Conservation (phyloP, 2,113 vertebrate species). For the Beaufortia kweichowensis region DNA sequence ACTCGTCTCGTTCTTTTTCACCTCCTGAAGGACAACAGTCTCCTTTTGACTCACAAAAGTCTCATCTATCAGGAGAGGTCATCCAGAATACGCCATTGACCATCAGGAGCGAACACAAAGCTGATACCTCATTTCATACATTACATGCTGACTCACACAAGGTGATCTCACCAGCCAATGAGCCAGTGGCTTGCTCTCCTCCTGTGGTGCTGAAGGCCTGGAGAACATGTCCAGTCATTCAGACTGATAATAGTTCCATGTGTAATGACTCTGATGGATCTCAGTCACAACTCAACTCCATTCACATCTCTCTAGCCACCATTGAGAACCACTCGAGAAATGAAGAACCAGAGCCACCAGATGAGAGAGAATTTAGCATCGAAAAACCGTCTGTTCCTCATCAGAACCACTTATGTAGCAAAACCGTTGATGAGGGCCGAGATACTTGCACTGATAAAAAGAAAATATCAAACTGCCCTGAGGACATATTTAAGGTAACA, state of each 20-base stretch:
- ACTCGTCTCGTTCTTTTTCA: conserved; percentile 77
- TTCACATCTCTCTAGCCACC: conserved; percentile 56
- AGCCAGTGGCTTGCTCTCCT: conserved; percentile 58
- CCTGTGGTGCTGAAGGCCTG: conserved; percentile 67
- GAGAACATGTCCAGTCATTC: conserved; percentile 61
- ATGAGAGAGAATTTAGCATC: conserved; percentile 68
- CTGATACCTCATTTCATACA: conserved; percentile 54
- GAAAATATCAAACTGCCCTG: conserved; percentile 64
- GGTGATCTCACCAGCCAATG: conserved; percentile 48
- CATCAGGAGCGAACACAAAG: conserved; percentile 63
- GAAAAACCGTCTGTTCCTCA: conserved; percentile 59
- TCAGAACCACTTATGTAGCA: conserved; percentile 60
- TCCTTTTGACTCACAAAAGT: conserved; percentile 63
- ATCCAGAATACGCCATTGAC: conserved; percentile 64
- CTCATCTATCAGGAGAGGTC: conserved; percentile 63
- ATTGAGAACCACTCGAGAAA: conserved; percentile 65
- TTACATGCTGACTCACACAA: conserved; percentile 67
- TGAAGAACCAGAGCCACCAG: conserved; percentile 57
- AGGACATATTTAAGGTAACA: conserved; percentile 75
- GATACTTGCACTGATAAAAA: conserved; percentile 62
- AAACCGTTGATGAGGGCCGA: conserved; percentile 65
- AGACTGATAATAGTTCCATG: conserved; percentile 61
- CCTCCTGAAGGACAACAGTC: conserved; percentile 74
- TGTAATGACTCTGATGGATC: conserved; percentile 49
- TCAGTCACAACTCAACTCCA: conserved; percentile 51